Evolutionary conservation across 2,888 invertebrate genomes (phyloP).

Genomic region (Prenolepis imparis): DNA sequence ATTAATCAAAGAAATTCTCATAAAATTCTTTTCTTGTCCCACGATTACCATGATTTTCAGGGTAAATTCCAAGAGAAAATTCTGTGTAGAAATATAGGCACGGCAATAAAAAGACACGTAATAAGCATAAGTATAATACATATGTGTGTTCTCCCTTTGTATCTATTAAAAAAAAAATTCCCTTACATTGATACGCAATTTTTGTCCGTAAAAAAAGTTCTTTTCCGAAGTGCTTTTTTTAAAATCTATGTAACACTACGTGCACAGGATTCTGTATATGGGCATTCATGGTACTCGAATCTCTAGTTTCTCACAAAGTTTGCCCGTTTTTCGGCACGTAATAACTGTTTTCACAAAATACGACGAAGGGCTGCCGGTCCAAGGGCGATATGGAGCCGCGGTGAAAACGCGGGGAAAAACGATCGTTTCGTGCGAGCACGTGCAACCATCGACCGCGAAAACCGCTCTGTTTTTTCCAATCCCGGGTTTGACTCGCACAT

Average conservation of each 20-base stretch:
- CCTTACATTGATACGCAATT: not conserved
- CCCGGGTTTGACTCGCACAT: conserved; percentile 68
- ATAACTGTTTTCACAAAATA: conserved; percentile 15
- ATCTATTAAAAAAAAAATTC: not conserved
- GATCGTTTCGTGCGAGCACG: conserved; percentile 45
- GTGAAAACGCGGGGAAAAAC: conserved; percentile 51
- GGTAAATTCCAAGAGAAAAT: too few relatives aligned
- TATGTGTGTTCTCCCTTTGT: not conserved
- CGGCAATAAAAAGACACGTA: not conserved
- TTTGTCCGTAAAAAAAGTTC: not conserved
- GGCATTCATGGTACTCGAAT: not conserved
- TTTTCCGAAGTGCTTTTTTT: not conserved
- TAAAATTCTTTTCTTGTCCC: too few relatives aligned
- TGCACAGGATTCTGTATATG: not conserved
- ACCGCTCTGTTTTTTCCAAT: conserved; percentile 63
- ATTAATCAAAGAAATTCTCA: too few relatives aligned
- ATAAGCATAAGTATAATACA: not conserved
- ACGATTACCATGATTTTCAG: too few relatives aligned
- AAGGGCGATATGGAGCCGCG: conserved; percentile 40
- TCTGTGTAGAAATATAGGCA: too few relatives aligned
- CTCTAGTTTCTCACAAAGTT: not conserved
- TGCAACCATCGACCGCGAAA: conserved; percentile 59
- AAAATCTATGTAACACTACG: not conserved
- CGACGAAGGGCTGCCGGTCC: not conserved
- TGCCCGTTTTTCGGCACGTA: not conserved